These are phyloP conservation scores for Psilanteris sp. DNA, from an alignment of 1,140 invertebrate genomes.

Conservation along the genomic window DNA sequence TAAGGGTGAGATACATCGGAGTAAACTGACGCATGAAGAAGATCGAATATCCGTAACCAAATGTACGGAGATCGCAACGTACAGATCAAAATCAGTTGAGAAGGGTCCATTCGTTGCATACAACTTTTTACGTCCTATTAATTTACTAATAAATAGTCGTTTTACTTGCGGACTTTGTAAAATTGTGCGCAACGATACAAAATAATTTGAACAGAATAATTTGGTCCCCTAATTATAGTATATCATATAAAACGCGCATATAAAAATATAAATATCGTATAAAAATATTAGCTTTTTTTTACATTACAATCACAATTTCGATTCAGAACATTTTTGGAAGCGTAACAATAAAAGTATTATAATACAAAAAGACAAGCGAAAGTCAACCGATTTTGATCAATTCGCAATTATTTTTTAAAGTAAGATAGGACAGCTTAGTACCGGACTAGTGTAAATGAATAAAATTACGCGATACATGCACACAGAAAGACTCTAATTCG, in stretches of 20 bases:
- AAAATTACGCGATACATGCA: slow-evolving; percentile 59
- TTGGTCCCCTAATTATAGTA: too few species aligned
- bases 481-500: slow-evolving; percentile 57
- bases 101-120: slow-evolving; percentile 4
- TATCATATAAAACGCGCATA: slow-evolving; percentile 20
- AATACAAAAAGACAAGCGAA: background rate
- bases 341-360: slow-evolving; percentile 5
- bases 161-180: slow-evolving; percentile 1
- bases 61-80: slow-evolving; percentile 28
- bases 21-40: slow-evolving; percentile 59
- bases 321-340: slow-evolving; percentile 21
- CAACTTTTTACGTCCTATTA: slow-evolving; percentile 13
- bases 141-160: slow-evolving; percentile 55
- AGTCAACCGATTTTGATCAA: slow-evolving; percentile 59
- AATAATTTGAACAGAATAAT: background rate
- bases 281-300: slow-evolving; percentile 29
- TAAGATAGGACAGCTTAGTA: slow-evolving; percentile 67
- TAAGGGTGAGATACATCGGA: slow-evolving; percentile 62
- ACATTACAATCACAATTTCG: slow-evolving; percentile 47
- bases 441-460: slow-evolving; percentile 67
- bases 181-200: slow-evolving; percentile 25
- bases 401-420: slow-evolving; percentile 47
- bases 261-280: slow-evolving; percentile 43
- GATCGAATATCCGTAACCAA: slow-evolving; percentile 39
- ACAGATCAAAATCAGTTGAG: slow-evolving; percentile 59